A percentile compares a stretch with the other conserved stretches of the same genome.
Evolutionary conservation across 2,113 vertebrate species (phyloP).

Genomic region (Tachysurus fulvidraco): DNA sequence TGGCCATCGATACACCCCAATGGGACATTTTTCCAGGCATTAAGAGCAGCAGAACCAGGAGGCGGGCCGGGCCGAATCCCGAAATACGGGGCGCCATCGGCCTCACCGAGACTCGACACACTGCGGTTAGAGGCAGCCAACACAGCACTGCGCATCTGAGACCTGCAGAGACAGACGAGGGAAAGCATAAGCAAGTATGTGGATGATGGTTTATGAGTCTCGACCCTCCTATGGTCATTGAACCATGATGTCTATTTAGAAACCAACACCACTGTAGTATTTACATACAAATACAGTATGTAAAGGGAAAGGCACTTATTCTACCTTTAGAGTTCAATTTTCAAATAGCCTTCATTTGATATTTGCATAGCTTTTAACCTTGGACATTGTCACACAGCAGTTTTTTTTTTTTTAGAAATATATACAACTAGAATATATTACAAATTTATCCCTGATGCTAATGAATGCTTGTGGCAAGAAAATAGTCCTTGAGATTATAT

Average conservation of each 20-base stretch:
- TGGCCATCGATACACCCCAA: slow-evolving; percentile 66
- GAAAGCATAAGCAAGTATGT: neutral
- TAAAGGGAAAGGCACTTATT: neutral
- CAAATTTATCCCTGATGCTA: no score
- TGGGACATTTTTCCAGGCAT: slow-evolving; percentile 61
- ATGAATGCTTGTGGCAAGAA: no score
- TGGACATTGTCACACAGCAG: no score
- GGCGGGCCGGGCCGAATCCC: slow-evolving; percentile 69
- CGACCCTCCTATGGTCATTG: neutral
- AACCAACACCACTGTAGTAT: no score
- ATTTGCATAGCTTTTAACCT: no score
- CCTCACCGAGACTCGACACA: slow-evolving; percentile 63
- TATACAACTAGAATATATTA: no score
- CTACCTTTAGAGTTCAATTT: neutral
- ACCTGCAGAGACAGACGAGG: slow-evolving; percentile 57
- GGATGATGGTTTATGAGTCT: neutral
- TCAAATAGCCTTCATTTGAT: neutral
- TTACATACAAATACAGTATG: neutral
- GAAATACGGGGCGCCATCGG: slow-evolving; percentile 72
- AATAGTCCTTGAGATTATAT: no score
- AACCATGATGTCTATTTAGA: neutral
- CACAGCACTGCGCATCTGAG: slow-evolving; percentile 74
- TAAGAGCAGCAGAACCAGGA: slow-evolving; percentile 81
- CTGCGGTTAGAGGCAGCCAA: slow-evolving; percentile 75
- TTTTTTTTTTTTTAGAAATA: no score